Evolutionary conservation across 2,888 invertebrate species (phyloP), one percentile per base, ranked within the genome.

Genomic region (Chymomyza amoena): DNA sequence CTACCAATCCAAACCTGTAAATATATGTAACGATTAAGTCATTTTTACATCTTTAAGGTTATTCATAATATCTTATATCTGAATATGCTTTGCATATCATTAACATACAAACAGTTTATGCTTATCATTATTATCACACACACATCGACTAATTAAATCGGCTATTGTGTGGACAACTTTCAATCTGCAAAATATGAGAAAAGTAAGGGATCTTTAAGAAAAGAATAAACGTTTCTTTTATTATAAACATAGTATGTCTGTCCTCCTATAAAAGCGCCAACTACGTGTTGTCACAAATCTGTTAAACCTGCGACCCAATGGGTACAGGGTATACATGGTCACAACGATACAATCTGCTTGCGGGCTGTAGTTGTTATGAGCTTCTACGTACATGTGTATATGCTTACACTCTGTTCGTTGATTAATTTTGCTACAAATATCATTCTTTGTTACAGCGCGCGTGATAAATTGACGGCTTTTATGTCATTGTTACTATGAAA

Each of bases 401-500:
- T 36, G 39, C n/a, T 7, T 39, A 45, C 13, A 54, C 52, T 54
- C 51, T 10, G 18, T 54, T 54, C 18, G n/a, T 54, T 54, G 52
- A 18, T 4, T 16, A 54, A 54, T 54, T 54, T 54, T 5, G 15
- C 7, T 9, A 9, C 2, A 54, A 54, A 54, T 18, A 45, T 63
- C 65, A 45, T 64, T 66, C 66, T 64, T 28, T 64, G 15, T 75
- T 60, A 62, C 74, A 72, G 76, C 68, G 74, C 75, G 76, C 75
- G 72, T 75, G 74, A 61, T 70, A 74, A 76, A 77, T 81, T 69
- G 73, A 78, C 73, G 80, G 77, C 63, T 76, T 88, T 66, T 83
- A 89, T 89, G 89, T 86, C 70, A 86, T 62, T 79, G 69, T 75
- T 89, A 91, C 79, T 90, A 92, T 92, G 92, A 91, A 90, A 91